Base-by-base conservation (phyloP, 1,140 invertebrate species). In the Cydia pomonella region DNA sequence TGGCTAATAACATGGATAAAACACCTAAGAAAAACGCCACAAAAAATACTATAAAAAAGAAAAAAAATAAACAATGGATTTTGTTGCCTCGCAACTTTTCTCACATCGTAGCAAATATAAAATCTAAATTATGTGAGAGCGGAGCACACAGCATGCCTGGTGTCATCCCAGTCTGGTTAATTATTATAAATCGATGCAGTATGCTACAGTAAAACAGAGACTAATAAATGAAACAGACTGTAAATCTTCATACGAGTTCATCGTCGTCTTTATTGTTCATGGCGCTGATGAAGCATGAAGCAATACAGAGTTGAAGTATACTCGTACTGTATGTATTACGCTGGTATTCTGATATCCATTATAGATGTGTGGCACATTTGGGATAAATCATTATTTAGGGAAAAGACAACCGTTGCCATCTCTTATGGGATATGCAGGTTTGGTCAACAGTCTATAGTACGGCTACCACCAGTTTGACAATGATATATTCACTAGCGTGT, bases 121-220 rank as follows among this genome's bases (percentile, higher is more conserved):
- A 78, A 79, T 69, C 29, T 33, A 69, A 69, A 69, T 69, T 69
- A 69, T 69, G 64, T 69, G 64, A 69, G 64, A 69, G n/a, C 64
- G 29, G 84, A 81, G 80, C 83, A 82, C 77, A 76, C 29, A 78
- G 80, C 79, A 82, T 78, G 80, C 78, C 79, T 75, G 80, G 76
- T 85, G 84, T 85, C 82, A 86, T 87, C 82, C 77, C 84, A 85
- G 84, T 83, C 74, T 79, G 81, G 82, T 83, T 83, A 83, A 83
- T 83, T 87, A 87, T 86, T 87, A 87, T 87, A 86, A 87, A 87
- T 88, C 82, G 85, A 80, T 78, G 77, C 77, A 76, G 69, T 73
- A 25, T 77, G 77, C 80, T 75, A 73, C 82, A 59, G 16, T 23
- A 59, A 23, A 23, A 21, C 21, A 59, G 10, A 59, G 53, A 59